Evolutionary conservation across 2,797 vertebrate genomes (phyloP), one percentile per base, ranked within the genome.

Genomic region (Danio kyathit): DNA sequence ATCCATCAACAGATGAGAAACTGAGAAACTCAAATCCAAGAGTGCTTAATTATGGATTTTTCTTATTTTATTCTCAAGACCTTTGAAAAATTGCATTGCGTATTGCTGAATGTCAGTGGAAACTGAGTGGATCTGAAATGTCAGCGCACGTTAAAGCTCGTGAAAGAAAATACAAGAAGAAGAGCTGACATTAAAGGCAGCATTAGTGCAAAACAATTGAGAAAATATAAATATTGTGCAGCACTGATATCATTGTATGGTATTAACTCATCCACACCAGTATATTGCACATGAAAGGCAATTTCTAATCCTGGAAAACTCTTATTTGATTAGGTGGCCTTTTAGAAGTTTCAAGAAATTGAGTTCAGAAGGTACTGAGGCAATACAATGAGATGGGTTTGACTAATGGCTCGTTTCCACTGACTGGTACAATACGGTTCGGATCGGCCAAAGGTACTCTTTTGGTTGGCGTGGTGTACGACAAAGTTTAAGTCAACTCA

Each of bases 121-220:
- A 79, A 79, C 12, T 52, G 79, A 75, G 51, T 38, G 5, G 13
- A 83, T 83, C 66, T 85, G 41, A 83, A 85, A 85, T 80, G 81
- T 72, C 77, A 80, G 17, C 70, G 41, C 43, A 64, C 0, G 65
- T 41, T 67, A 49, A 76, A 44, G 51, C 61, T 57, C 46, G 73
- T 59, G 60, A 66, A 46, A 38, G 60, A 72, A 60, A 63, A 66
- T 61, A 60, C 40, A 41, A 78, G 70, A 46, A 44, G 19, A 49
- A 70, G 43, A 21, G 56, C 21, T 71, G 64, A 59, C 70, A 63
- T 67, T 69, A 61, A 66, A 66, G 19, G 6, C 7, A 21, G 21
- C 14, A 59, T 59, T 74, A 61, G 17, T 56, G 40, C n/a, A 41
- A 56, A 72, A 54, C 40, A 72, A 56, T n/a, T 43, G 40, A 72